Evolutionary conservation across 2,797 vertebrate species (phyloP), one percentile per base, ranked within the genome.

Genomic region (Cryptoprocta ferox): DNA sequence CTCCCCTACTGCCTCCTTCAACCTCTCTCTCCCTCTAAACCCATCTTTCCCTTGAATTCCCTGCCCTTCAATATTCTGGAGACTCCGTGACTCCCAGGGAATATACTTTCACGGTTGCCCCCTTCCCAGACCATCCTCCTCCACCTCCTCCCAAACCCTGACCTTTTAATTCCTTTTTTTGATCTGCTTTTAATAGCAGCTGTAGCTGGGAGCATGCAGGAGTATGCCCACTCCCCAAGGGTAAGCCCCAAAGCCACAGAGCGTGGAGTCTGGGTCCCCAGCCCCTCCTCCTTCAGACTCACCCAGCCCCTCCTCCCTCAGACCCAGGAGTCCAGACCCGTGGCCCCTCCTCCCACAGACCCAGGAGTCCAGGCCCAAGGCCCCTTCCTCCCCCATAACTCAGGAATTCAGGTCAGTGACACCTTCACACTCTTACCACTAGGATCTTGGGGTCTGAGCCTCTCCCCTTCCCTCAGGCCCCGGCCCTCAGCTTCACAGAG

Each of bases 341-440:
- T n/a, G n/a, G 56, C 24, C 56, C 53, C 37, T 86, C 26, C 75
- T 68, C 39, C 73, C 56, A 53, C 61, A 80, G 59, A 76, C 35
- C 24, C 76, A 3, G 76, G 28, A 10, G 24, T 30, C 16, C 61
- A 48, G 35, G 26, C 9, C n/a, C 48, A 16, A 2, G n/a, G 26
- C 15, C 5, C 85, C 48, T 88, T 66, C n/a, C 12, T 39, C 1
- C 53, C 53, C 16, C 30, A 12, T 2, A 68, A 89, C 79, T 85
- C 50, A 28, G 39, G 70, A 97, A 89, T 93, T 78, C 82, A 89
- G 95, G 93, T 95, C 95, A 96, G 90, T 53, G 87, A 32, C 82
- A 50, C 85, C 91, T 42, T 50, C 39, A 39, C 30, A 45, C 68
- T 45, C 53, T 53, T 5, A 11, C 78, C 37, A 24, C 28, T 19